Evolutionary conservation across 2,888 invertebrate species (phyloP).

Genomic region (Drosophila longiperda): DNA sequence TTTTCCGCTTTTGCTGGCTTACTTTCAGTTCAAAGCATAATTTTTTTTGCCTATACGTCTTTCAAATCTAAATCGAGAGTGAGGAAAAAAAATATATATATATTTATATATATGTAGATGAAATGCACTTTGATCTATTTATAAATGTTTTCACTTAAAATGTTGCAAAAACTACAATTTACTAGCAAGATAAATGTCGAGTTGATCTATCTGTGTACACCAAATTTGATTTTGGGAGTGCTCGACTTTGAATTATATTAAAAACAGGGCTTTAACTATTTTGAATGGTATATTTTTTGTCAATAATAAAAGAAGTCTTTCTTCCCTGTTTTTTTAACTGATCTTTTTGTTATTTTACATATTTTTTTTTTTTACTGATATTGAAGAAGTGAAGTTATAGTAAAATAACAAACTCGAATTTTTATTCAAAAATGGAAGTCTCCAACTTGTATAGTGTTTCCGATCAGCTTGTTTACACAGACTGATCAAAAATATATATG

Average conservation of each 20-base stretch:
- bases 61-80: slow-evolving; percentile 12
- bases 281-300: neutral
- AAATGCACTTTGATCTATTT: slow-evolving; percentile 70
- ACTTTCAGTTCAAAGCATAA: slow-evolving; percentile 30
- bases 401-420: neutral
- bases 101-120: neutral
- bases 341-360: neutral
- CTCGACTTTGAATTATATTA: neutral
- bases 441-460: neutral
- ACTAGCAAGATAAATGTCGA: neutral
- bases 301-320: neutral
- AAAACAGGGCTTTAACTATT: neutral
- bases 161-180: slow-evolving; percentile 16
- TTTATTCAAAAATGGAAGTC: neutral
- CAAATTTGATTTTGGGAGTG: neutral
- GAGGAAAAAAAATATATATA: slow-evolving; percentile 1
- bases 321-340: neutral
- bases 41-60: slow-evolving; percentile 24
- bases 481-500: neutral
- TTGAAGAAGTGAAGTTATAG: neutral
- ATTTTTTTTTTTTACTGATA: neutral
- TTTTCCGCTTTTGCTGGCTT: slow-evolving; percentile 30
- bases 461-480: neutral
- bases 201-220: neutral
- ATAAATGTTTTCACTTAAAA: slow-evolving; percentile 12